Base-by-base conservation (phyloP, 2,797 vertebrate genomes). In the Mionectes olivaceus region DNA sequence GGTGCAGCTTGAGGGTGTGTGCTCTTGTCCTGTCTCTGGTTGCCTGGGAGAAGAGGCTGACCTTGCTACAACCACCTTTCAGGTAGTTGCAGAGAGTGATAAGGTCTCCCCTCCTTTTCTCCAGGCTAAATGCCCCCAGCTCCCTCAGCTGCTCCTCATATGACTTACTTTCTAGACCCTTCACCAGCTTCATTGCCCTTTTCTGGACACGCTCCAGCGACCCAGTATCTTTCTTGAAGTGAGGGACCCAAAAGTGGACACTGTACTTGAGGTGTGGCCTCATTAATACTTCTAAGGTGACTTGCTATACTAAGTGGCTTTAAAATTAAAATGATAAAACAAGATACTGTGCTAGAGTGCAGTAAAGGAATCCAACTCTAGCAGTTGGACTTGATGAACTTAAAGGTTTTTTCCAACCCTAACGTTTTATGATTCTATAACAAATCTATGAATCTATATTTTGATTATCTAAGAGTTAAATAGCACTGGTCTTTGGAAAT, bases 21-120 rank as follows among this genome's bases (percentile, higher is more conserved):
- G 43, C 5, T 70, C 37, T 63, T 49, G 55, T 2, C 0, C 0
- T 33, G 24, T 27, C 37, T 37, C 43, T 69, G 7, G 35, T 18
- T 70, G n/a, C 8, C n/a, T 27, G 41, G 49, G 16, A 76, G 56
- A 64, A 70, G 30, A 50, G 24, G 7, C 57, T 13, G 8, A 70
- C 44, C n/a, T 64, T n/a, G 50, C n/a, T 33, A 23, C 28, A 57
- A 1, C 7, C n/a, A 57, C n/a, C 57, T 63, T 70, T 70, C 23
- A 18, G 14, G 28, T 9, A 57, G 28, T 56, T 57, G 19, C 8
- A 64, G n/a, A 52, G 64, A 30, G 11, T 5, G 5, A 10, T 63
- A 50, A 83, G 8, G n/a, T 57, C 28, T 50, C 16, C 19, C 43
- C 11, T 64, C 13, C 24, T 50, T 37, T 56, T 69, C 43, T 44